Evolutionary conservation across 1,140 invertebrate species (phyloP).

Genomic region (Phymorhynchus buccinoides): DNA sequence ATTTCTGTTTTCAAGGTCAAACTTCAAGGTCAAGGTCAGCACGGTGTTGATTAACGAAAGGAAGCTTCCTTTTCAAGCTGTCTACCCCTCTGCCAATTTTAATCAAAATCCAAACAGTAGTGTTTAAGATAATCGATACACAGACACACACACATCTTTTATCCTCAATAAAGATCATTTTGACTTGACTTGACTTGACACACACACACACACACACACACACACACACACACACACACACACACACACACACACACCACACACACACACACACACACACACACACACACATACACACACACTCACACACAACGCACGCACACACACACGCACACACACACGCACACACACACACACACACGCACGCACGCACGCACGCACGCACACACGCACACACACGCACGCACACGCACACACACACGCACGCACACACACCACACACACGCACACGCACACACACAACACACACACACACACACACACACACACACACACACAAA

Average conservation of each 20-base stretch:
- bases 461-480: not conserved
- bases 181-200: too few relatives aligned
- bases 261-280: not conserved
- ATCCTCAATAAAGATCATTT: not conserved
- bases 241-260: too few relatives aligned
- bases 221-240: not conserved
- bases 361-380: not conserved
- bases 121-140: not conserved
- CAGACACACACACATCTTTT: not conserved
- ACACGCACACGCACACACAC: not conserved
- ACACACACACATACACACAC: not conserved
- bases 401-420: conserved; percentile 6
- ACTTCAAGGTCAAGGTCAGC: too few relatives aligned
- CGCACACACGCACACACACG: not conserved
- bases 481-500: conserved; percentile 11
- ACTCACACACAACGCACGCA: not conserved
- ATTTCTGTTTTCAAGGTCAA: too few relatives aligned
- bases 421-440: conserved; percentile 16
- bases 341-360: not conserved
- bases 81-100: too few relatives aligned
- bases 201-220: not conserved
- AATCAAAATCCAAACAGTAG: not conserved
- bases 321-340: not conserved
- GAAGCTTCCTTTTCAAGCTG: too few relatives aligned
- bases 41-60: too few relatives aligned